These are phyloP conservation scores for Pantherophis vulpinus DNA, from an alignment of 2,797 vertebrate species.

Conservation along the genomic window DNA sequence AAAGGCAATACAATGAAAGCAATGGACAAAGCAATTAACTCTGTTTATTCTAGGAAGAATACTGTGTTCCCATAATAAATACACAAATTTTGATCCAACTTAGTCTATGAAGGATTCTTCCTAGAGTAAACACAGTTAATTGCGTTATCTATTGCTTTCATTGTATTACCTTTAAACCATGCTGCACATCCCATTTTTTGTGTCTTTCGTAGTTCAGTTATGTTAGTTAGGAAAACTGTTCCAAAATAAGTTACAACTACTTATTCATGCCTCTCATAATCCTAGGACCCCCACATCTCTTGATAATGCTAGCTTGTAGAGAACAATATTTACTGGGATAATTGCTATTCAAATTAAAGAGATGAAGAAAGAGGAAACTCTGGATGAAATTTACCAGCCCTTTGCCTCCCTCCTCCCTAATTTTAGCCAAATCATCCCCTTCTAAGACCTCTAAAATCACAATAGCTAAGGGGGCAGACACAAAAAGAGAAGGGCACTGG, in stretches of 20 bases:
- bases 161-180: neutral
- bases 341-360: neutral
- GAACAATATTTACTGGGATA: neutral
- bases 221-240: neutral
- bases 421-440: neutral
- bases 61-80: too few relatives aligned
- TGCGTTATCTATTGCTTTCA: neutral
- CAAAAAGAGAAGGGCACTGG: neutral
- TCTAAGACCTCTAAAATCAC: neutral
- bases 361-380: too few relatives aligned
- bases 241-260: slow-evolving; percentile 5
- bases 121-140: neutral
- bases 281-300: neutral
- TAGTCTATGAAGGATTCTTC: neutral
- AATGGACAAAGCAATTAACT: neutral
- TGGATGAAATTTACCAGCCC: neutral
- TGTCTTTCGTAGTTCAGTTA: slow-evolving; percentile 14
- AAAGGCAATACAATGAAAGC: neutral
- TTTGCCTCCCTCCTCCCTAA: neutral
- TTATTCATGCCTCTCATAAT: neutral
- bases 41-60: neutral
- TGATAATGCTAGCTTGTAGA: neutral
- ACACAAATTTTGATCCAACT: too few relatives aligned
- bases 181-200: neutral
- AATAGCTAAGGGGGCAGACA: neutral